Base-by-base conservation (phyloP, 2,888 invertebrate genomes). In the Nomada ferruginata region DNA sequence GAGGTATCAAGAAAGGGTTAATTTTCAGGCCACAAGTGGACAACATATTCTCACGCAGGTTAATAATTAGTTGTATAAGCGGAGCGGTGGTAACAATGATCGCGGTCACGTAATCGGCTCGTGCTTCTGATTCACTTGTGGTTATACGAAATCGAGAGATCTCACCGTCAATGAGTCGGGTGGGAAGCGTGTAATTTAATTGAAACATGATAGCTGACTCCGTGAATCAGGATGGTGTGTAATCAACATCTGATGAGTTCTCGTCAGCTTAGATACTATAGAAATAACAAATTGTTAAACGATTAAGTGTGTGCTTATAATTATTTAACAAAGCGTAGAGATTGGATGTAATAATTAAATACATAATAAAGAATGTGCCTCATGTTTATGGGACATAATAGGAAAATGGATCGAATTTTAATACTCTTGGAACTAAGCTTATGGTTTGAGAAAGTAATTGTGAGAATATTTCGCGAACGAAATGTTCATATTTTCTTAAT, bases 91-190 rank as follows among this genome's bases (percentile, higher is more conserved):
- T 57, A 47, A 69, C 44, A 26, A 7, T 57, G 20, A 69, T 57
- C 66, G n/a, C 15, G 36, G 29, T 29, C 57, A 44, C 69, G 55
- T 69, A 69, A 69, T 57, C 69, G 44, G 69, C 69, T 69, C 57
- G 44, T 57, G 13, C 10, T 55, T 15, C 23, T 42, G 44, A 57
- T 69, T 57, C 57, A 44, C 57, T 69, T 59, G 57, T 1, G 57
- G 69, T n/a, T n/a, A 1, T 13, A 26, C 2, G 29, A 55, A 55
- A 42, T 68, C 55, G 23, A 55, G 11, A 3, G 23, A 55, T 42
- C 55, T 36, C 42, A 29, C 7, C 26, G 23, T 11, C 15, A 2
- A 20, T 23, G 53, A 15, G 20, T 29, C 4, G 20, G 3, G 13
- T 26, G 36, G 29, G 36, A 29, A n/a, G 20, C 15, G 61, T 9